Conservation (phyloP, 2,888 invertebrate species). For the Eustalomyia histrio region DNA sequence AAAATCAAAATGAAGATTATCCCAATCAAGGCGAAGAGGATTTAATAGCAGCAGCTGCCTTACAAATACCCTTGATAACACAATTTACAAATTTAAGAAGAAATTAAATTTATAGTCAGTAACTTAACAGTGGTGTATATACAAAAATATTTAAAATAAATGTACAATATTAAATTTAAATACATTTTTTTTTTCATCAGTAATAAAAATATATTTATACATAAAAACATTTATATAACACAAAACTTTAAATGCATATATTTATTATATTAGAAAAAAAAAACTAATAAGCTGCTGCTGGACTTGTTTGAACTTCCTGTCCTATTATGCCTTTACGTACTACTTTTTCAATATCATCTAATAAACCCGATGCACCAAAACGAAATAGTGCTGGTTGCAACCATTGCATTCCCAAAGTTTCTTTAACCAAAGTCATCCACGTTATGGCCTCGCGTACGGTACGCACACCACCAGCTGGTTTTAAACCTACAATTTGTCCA, state of each 20-base stretch:
- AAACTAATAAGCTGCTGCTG: constrained; percentile 54
- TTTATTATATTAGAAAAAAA: constrained; percentile 42
- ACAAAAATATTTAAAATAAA: constrained; percentile 29
- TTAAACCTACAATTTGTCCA: constrained; percentile 92
- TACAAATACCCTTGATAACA: constrained; percentile 57
- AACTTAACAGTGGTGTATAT: constrained; percentile 18
- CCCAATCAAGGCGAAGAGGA: constrained; percentile 68
- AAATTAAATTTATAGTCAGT: constrained; percentile 50
- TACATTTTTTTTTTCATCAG: constrained; percentile 2
- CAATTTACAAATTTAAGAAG: constrained; percentile 53
- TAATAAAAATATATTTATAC: constrained; percentile 1
- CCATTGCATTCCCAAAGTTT: constrained; percentile 93
- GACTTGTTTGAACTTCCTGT: not conserved
- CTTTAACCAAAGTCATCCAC: constrained; percentile 92
- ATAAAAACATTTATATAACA: constrained; percentile 1
- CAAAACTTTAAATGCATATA: constrained; percentile 54
- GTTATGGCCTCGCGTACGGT: constrained; percentile 90
- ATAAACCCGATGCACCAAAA: constrained; percentile 95
- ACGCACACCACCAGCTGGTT: constrained; percentile 98
- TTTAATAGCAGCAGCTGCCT: constrained; percentile 72
- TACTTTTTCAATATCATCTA: constrained; percentile 86
- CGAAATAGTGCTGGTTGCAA: constrained; percentile 89
- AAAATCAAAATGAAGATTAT: constrained; percentile 60
- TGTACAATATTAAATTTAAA: constrained; percentile 44
- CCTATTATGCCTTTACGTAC: constrained; percentile 69